phyloP scores from a whole-genome alignment of 2,797 vertebrate genomes.

The Allobates femoralis region DNA sequence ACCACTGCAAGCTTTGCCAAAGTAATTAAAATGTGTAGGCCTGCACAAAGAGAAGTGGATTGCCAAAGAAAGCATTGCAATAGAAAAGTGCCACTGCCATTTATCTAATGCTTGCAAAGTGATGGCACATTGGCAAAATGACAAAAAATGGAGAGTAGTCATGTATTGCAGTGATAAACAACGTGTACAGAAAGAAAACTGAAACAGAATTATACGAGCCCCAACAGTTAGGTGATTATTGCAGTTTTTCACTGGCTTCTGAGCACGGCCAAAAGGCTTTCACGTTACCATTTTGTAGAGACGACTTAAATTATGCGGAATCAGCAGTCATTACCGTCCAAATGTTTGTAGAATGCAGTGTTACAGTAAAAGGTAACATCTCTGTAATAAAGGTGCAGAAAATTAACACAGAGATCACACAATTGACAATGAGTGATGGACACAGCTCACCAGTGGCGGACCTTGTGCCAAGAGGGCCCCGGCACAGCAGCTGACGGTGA shows the following conservation, averaged over 20 bases:
- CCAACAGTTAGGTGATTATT: not conserved
- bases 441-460: not conserved
- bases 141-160: not conserved
- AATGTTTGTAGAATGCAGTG: too few species aligned
- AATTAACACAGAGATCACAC: not conserved
- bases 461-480: too few species aligned
- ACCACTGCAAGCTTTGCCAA: slow-evolving; percentile 43
- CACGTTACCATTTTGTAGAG: not conserved
- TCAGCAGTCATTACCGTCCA: not conserved
- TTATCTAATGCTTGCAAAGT: slow-evolving; percentile 37
- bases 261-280: not conserved
- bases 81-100: slow-evolving; percentile 40
- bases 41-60: slow-evolving; percentile 9
- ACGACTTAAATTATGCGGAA: not conserved
- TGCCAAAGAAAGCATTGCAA: slow-evolving; percentile 40
- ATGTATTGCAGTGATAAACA: not conserved
- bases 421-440: not conserved
- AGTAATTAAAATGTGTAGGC: slow-evolving; percentile 54
- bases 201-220: not conserved
- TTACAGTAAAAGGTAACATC: not conserved
- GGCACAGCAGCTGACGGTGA: too few species aligned
- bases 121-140: slow-evolving; percentile 26
- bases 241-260: not conserved
- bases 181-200: not conserved
- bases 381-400: not conserved